Evolutionary conservation across 2,113 vertebrate genomes (phyloP).

Genomic region (Tychaedon coryphoeus): DNA sequence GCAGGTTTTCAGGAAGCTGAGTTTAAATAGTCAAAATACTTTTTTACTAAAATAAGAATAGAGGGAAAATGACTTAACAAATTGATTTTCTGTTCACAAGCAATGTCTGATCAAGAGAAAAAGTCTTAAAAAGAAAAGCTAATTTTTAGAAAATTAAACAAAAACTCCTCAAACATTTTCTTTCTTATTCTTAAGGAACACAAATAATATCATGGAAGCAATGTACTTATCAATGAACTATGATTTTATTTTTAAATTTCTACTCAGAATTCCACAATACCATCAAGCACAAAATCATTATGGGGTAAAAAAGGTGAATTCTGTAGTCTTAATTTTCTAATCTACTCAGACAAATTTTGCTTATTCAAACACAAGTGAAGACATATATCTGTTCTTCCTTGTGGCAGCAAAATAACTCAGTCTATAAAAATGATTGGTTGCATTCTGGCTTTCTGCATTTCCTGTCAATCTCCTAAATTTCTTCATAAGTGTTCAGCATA

Average conservation of each 20-base stretch:
- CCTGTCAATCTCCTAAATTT: neutral
- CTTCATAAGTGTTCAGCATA: neutral
- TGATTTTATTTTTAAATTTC: neutral
- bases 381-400: neutral
- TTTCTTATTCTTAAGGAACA: neutral
- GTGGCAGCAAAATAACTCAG: neutral
- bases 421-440: neutral
- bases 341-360: neutral
- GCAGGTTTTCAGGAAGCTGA: neutral
- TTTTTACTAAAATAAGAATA: neutral
- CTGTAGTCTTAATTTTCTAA: neutral
- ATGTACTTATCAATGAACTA: neutral
- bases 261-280: neutral
- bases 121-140: neutral
- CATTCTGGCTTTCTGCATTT: neutral
- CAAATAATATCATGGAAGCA: neutral
- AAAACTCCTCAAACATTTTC: neutral
- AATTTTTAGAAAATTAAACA: neutral
- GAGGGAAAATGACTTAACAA: neutral
- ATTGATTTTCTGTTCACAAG: neutral
- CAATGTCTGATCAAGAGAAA: neutral
- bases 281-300: neutral
- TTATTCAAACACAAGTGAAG: neutral
- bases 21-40: constrained; percentile 22
- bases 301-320: neutral